Evolutionary conservation across 1,140 invertebrate species (phyloP).

Genomic region (Chymomyza costata): DNA sequence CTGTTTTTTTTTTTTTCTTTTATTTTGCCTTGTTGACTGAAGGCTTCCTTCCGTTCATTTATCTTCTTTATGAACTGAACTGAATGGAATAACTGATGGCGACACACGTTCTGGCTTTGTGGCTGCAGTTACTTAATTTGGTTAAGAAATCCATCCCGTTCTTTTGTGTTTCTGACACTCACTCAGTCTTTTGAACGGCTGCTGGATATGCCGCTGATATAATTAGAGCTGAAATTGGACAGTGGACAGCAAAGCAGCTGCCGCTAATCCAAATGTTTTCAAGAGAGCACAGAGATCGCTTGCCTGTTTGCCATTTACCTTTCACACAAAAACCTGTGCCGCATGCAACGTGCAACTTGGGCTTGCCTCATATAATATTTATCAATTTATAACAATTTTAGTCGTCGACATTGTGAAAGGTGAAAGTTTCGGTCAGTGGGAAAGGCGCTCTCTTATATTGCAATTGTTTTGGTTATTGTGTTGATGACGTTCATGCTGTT

Average conservation of each 20-base stretch:
- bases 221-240: slow-evolving; percentile 7
- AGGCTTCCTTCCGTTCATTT: slow-evolving; percentile 48
- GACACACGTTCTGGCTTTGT: slow-evolving; percentile 6
- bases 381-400: slow-evolving; percentile 1
- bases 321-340: slow-evolving; percentile 18
- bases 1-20: not conserved
- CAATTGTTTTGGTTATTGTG: too few relatives aligned
- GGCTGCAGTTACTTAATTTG: slow-evolving; percentile 25
- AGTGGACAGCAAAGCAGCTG: slow-evolving; percentile 1
- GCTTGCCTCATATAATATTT: too few relatives aligned
- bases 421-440: slow-evolving; percentile 38
- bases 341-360: not conserved
- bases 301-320: slow-evolving; percentile 26
- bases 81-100: slow-evolving; percentile 3
- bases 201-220: slow-evolving; percentile 5
- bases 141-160: slow-evolving; percentile 20
- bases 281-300: too few relatives aligned
- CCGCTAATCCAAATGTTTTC: not conserved
- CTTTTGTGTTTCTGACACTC: slow-evolving; percentile 9
- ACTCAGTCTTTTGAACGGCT: too few relatives aligned
- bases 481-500: slow-evolving; percentile 9
- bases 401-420: slow-evolving; percentile 31
- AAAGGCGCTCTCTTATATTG: too few relatives aligned
- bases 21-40: slow-evolving; percentile 10
- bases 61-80: slow-evolving; percentile 45